phyloP scores from a whole-genome alignment of 2,888 invertebrate genomes.

The Melangyna quadrimaculata region DNA sequence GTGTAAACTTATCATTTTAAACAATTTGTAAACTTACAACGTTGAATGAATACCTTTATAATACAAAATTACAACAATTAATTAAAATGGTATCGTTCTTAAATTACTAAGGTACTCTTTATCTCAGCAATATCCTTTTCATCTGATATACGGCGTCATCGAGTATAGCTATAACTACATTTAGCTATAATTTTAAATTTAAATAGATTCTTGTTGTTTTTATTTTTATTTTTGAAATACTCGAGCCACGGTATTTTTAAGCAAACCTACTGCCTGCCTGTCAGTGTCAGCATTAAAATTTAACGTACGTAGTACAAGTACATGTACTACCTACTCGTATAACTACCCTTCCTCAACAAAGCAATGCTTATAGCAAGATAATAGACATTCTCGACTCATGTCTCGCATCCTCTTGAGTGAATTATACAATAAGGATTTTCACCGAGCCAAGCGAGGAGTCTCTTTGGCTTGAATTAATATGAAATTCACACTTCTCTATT shows the following conservation, averaged over 20 bases:
- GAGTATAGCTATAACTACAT: too few relatives aligned
- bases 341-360: constrained; percentile 6
- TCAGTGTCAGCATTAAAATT: not conserved
- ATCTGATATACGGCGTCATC: not conserved
- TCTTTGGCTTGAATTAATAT: constrained; percentile 10
- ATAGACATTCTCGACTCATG: constrained; percentile 12
- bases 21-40: too few relatives aligned
- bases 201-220: not conserved
- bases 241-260: not conserved
- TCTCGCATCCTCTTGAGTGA: constrained; percentile 3
- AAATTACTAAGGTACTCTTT: not conserved
- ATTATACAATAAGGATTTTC: constrained; percentile 19
- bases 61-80: too few relatives aligned
- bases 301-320: not conserved
- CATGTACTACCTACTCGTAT: not conserved
- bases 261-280: not conserved
- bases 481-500: not conserved
- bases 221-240: not conserved
- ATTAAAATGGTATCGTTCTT: not conserved
- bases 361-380: not conserved
- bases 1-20: too few relatives aligned
- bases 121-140: not conserved
- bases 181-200: not conserved
- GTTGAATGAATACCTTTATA: too few relatives aligned
- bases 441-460: not conserved